Evolutionary conservation across 1,140 invertebrate genomes (phyloP).

Genomic region (Sogatella furcifera): DNA sequence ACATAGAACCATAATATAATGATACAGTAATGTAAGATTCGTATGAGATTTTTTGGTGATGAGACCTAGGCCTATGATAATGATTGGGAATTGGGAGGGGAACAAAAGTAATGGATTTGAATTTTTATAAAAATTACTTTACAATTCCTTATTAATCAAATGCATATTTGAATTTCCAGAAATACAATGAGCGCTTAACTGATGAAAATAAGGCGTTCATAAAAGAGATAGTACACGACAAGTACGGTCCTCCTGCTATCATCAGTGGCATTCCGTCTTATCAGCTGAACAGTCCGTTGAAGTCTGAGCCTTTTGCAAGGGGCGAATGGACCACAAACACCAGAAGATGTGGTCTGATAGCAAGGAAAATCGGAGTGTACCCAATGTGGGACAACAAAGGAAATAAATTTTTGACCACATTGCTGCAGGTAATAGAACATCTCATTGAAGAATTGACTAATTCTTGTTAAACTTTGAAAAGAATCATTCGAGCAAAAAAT

Average conservation of each 20-base stretch:
- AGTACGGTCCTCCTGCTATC: slow-evolving; percentile 38
- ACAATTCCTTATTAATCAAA: not conserved
- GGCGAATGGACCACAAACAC: slow-evolving; percentile 51
- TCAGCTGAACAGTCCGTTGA: slow-evolving; percentile 41
- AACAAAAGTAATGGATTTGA: too few species aligned
- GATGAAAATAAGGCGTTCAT: slow-evolving; percentile 73
- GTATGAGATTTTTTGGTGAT: too few species aligned
- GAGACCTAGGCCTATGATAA: too few species aligned
- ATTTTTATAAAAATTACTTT: too few species aligned
- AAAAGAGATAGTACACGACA: slow-evolving; percentile 60
- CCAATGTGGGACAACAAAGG: slow-evolving; percentile 89
- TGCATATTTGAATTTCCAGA: slow-evolving; percentile 34
- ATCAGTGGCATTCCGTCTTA: slow-evolving; percentile 32
- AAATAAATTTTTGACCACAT: slow-evolving; percentile 59
- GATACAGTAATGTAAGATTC: too few species aligned
- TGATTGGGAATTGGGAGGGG: too few species aligned
- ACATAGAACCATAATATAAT: too few species aligned
- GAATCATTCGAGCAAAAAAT: too few species aligned
- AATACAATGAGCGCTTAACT: slow-evolving; percentile 57
- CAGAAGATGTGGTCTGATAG: slow-evolving; percentile 74
- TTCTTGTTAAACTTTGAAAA: too few species aligned
- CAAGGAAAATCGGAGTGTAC: slow-evolving; percentile 85
- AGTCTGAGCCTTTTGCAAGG: slow-evolving; percentile 39
- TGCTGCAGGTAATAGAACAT: slow-evolving; percentile 61
- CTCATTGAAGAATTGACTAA: too few species aligned